Base-by-base conservation (phyloP, 2,113 vertebrate genomes). In the Plestiodon gilberti region DNA sequence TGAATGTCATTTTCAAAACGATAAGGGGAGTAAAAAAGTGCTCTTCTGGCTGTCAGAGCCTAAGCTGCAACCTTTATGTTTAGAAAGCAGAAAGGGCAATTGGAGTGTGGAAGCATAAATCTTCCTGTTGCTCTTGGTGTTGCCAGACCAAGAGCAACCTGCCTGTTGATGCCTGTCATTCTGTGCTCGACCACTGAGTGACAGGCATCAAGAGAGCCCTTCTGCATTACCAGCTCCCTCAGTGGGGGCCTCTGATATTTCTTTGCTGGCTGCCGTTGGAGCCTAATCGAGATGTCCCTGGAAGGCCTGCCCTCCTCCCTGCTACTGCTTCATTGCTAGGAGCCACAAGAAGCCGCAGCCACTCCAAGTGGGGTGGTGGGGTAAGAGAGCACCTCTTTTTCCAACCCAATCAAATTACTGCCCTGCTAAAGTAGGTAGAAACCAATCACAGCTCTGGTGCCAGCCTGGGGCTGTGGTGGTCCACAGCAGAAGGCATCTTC, bases 11-110 rank as follows among this genome's bases (percentile, higher is more conserved):
- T 93, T 90, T 91, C 71, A 78, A 93, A 88, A 89, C 90, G 89
- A 95, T 93, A 55, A 55, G 52, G 52, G 25, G 61, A 93, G 94
- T 92, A 89, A 94, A 96, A 95, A 94, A 90, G 93, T 92, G 95
- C 85, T 91, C 84, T 90, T 90, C 88, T 87, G 88, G 93, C 96
- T 96, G 95, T 96, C 96, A 96, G 93, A 90, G 83, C 89, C 85
- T 92, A 94, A 94, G 93, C 95, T 90, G 92, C 95, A 96, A 95
- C 95, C 95, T 96, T 97, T 95, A 89, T 96, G 95, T 97, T 97
- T 97, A 96, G 96, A 95, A 96, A 97, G 95, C 93, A 95, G 94
- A 96, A 95, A 96, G 93, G 96, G 95, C 96, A 97, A 97, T 97
- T 97, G 97, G 95, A n/a, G 87, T 89, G 93, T 93, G 92, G 92